Conservation (phyloP, 2,797 vertebrate genomes). For the Eutrigla gurnardus region DNA sequence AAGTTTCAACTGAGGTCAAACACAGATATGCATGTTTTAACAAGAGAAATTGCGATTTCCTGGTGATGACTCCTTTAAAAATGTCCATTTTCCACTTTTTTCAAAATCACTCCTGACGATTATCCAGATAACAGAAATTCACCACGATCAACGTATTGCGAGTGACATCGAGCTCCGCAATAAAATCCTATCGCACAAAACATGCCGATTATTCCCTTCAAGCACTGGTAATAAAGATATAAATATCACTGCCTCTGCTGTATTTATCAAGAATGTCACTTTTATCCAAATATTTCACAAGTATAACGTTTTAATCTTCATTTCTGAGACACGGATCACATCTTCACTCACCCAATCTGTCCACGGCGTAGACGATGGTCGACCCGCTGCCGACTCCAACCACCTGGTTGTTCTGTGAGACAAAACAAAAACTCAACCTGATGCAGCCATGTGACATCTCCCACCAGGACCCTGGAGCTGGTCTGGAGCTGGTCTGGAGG, state of each 20-base stretch:
- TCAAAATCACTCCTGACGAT: too few relatives aligned
- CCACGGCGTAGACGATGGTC: slow-evolving; percentile 96
- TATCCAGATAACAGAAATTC: too few relatives aligned
- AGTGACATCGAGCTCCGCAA: too few relatives aligned
- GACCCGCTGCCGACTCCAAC: slow-evolving; percentile 98
- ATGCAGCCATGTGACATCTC: not conserved
- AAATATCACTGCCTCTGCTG: not conserved
- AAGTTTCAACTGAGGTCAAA: too few relatives aligned
- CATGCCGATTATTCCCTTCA: not conserved
- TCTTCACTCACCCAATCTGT: slow-evolving; percentile 88
- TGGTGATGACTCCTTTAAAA: too few relatives aligned
- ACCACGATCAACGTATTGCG: too few relatives aligned
- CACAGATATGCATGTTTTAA: too few relatives aligned
- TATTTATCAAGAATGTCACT: not conserved
- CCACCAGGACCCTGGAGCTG: not conserved
- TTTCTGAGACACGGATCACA: not conserved
- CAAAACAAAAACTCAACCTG: not conserved
- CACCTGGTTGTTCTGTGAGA: slow-evolving; percentile 92
- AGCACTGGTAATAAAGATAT: not conserved
- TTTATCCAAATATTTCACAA: too few relatives aligned
- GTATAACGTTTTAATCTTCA: not conserved
- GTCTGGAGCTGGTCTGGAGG: too few relatives aligned
- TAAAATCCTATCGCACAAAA: too few relatives aligned
- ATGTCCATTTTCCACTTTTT: too few relatives aligned
- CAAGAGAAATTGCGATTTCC: too few relatives aligned